Base-by-base conservation (phyloP, 2,888 invertebrate genomes). In the Tiliacea citrago region DNA sequence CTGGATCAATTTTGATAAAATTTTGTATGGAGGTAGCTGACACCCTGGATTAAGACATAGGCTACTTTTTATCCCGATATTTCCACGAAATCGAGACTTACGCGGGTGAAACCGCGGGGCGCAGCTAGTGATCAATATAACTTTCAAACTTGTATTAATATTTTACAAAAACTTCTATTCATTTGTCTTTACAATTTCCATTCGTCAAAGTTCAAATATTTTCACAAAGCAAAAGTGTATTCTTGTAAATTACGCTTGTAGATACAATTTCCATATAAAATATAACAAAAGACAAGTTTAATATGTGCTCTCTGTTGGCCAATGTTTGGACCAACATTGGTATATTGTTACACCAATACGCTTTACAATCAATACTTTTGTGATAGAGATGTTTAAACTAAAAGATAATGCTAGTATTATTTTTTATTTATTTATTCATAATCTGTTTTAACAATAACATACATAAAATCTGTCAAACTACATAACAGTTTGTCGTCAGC, bases 231-330 rank as follows among this genome's bases (percentile, higher is more conserved):
- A 60, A 75, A 75, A 75, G 57, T 63, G 18, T 84, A 74, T 77
- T 84, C 71, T 77, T 58, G 70, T 67, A 58, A 77, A 84, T 81
- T 79, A 76, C 58, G 61, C 72, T 81, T 69, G 71, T 60, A 73
- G 45, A 80, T 77, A 81, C 71, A 81, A 83, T 83, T 83, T 83
- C 71, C 83, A 83, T 83, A 83, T 75, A 71, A 83, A 83, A 83
- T 77, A 63, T 66, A 71, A 61, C 69, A 69, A 76, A 71, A 77
- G 68, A 73, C 47, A 39, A 74, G 60, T 61, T 45, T 74, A 67
- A 74, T 76, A 72, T 83, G 35, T 61, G 73, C n/a, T 75, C 74
- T 45, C 74, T 76, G 42, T 45, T 72, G 77, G 62, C 68, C 35
- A 63, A 74, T 47, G 49, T 70, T 78, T 69, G 18, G 13, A 18